Evolutionary conservation across 1,140 invertebrate genomes (phyloP), one percentile per base, ranked within the genome.

Genomic region (Drosophila arawakana): DNA sequence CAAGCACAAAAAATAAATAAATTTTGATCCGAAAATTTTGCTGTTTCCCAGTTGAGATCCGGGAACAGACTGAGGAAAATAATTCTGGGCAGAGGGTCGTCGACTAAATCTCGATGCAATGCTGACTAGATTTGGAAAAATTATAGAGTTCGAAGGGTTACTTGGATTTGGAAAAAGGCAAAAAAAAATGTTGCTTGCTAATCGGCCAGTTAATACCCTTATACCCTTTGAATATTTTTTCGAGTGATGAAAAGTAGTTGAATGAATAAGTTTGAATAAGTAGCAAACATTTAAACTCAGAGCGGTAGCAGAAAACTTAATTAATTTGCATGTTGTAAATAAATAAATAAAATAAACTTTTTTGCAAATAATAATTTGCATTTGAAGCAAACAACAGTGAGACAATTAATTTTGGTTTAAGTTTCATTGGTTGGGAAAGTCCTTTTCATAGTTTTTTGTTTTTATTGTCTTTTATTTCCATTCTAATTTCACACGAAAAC

Each of bases 401-500:
- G 25, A 5, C 6, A 30, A 30, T 2, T 30, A 30, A 5, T 30
- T 30, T 30, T 30, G 25, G 25, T 0, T 63, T 63, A 21, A 21
- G 1, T 47, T 47, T 5, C 3, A 13, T 43, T 43, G 41, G n/a
- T 13, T 11, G 11, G 10, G 9, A n/a, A 13, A 11, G 4, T 34
- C 30, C 41, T 47, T 60, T 60, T 30, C 43, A 15, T 44, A 21
- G 11, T 43, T 60, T 60, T 55, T 50, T 50, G 35, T n/a, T 35
- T 21, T 46, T 49, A 57, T 71, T 58, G 63, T 80, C 80, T 77
- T 86, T 88, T 88, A 88, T 86, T 83, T 54, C 69, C 82, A 86
- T 80, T 88, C 78, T 74, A 78, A 83, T 86, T 88, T 88, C 76
- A 86, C 83, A 88, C 83, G 73, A 80, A 88, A 86, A 88, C 76